A percentile compares a stretch with the other conserved stretches of the same genome.
These are phyloP conservation scores for Struthio camelus DNA, from an alignment of 2,113 vertebrate species.

Conservation along the genomic window DNA sequence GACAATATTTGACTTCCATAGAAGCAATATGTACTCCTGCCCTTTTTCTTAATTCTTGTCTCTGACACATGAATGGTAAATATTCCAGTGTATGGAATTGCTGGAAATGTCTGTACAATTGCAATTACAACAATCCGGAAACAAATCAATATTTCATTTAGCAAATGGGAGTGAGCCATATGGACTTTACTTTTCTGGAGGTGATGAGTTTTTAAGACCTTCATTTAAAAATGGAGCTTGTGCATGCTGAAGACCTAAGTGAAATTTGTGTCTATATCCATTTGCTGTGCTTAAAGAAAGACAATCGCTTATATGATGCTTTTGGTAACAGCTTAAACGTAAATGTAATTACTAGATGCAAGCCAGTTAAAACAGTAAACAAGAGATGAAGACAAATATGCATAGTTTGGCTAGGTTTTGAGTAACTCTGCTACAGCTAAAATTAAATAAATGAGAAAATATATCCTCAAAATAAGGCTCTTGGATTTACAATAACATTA, in stretches of 20 bases:
- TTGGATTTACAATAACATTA: conserved; percentile 11
- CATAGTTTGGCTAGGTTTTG: neutral
- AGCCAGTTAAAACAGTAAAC: conserved; percentile 50
- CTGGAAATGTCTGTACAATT: neutral
- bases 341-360: neutral
- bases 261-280: neutral
- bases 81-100: neutral
- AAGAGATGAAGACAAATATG: conserved; percentile 22
- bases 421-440: conserved; percentile 42
- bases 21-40: neutral
- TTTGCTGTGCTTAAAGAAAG: neutral
- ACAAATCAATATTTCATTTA: neutral
- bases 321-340: neutral
- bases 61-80: conserved; percentile 6
- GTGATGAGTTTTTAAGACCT: neutral
- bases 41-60: neutral
- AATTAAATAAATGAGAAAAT: conserved; percentile 66
- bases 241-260: neutral
- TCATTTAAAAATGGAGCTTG: neutral
- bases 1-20: neutral
- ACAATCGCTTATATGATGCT: neutral
- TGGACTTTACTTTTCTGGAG: neutral
- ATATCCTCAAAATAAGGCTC: conserved; percentile 2
- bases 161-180: neutral
- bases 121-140: neutral